A percentile compares a stretch with the other conserved stretches of the same genome.
These are phyloP conservation scores for Euthynnus affinis DNA, from an alignment of 2,797 vertebrate genomes.

Conservation along the genomic window DNA sequence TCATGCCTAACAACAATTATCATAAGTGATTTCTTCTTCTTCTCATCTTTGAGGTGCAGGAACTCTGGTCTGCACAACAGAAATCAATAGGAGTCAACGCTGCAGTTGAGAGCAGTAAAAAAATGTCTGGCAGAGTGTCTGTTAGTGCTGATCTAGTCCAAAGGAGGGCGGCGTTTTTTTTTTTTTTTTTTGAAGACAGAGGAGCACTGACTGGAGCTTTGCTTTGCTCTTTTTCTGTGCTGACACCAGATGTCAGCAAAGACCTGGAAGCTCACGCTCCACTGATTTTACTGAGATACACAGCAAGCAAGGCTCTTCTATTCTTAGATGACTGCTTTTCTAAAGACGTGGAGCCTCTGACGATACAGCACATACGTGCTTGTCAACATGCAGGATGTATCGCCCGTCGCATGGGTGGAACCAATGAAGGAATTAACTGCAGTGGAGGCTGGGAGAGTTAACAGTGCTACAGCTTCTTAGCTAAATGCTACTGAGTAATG, in stretches of 20 bases:
- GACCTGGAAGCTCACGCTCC: constrained; percentile 32
- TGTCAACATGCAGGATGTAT: background rate
- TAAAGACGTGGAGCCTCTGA: background rate
- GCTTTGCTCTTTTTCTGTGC: constrained; percentile 47
- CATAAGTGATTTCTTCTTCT: too few relatives aligned
- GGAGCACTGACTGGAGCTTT: constrained; percentile 6
- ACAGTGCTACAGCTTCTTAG: background rate
- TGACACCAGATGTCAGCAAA: constrained; percentile 78
- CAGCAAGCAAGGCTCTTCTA: constrained; percentile 6
- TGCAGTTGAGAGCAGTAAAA: constrained; percentile 37
- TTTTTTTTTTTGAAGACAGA: background rate
- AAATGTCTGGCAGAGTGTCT: constrained; percentile 24
- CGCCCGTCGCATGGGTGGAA: background rate
- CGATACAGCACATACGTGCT: background rate
- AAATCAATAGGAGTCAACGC: constrained; percentile 3
- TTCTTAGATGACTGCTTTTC: constrained; percentile 40
- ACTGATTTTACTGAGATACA: constrained; percentile 33
- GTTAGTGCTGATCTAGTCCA: constrained; percentile 42
- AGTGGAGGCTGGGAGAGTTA: constrained; percentile 3
- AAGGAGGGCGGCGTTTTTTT: constrained; percentile 47
- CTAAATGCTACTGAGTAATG: constrained; percentile 37
- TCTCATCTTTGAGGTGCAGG: background rate
- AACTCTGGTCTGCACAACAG: background rate
- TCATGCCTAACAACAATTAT: background rate
- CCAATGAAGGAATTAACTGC: constrained; percentile 12